Percentiles rank a stretch among this genome's conserved stretches.
These are phyloP conservation scores for Oreochromis aureus DNA, from an alignment of 2,113 vertebrate species.

Conservation along the genomic window DNA sequence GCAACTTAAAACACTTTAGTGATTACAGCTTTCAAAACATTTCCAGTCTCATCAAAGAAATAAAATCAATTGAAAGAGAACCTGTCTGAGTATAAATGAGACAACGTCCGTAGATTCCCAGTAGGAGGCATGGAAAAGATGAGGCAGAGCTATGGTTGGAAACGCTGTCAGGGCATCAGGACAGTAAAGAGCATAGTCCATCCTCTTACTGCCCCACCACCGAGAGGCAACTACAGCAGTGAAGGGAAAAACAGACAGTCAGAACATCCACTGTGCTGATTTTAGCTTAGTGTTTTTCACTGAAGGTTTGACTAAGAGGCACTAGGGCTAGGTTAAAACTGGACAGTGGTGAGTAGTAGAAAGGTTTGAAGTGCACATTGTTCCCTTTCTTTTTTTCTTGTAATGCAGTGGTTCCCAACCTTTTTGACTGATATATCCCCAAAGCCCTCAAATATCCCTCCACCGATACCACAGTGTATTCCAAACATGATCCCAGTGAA, in stretches of 20 bases:
- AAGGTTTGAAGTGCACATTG: neutral
- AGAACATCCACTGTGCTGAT: neutral
- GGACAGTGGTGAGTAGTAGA: neutral
- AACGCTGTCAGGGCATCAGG: constrained; percentile 91
- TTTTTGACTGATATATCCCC: neutral
- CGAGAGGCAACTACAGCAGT: constrained; percentile 79
- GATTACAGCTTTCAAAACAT: neutral
- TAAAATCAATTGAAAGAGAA: neutral
- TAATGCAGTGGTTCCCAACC: neutral
- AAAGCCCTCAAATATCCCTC: neutral
- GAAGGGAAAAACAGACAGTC: neutral
- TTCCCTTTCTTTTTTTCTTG: neutral
- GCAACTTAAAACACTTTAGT: neutral
- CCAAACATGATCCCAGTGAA: neutral
- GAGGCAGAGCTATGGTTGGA: constrained; percentile 89
- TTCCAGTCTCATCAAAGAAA: neutral
- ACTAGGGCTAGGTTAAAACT: neutral
- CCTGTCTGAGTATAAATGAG: constrained; percentile 92
- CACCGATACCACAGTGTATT: neutral
- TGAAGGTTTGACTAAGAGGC: neutral
- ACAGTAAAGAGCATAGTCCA: constrained; percentile 90
- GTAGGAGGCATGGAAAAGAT: constrained; percentile 96
- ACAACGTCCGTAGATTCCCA: constrained; percentile 96
- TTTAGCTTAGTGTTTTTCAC: neutral
- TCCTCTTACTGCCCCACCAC: constrained; percentile 96